Conservation (phyloP, 1,140 invertebrate genomes). For the Pollicipes pollicipes region DNA sequence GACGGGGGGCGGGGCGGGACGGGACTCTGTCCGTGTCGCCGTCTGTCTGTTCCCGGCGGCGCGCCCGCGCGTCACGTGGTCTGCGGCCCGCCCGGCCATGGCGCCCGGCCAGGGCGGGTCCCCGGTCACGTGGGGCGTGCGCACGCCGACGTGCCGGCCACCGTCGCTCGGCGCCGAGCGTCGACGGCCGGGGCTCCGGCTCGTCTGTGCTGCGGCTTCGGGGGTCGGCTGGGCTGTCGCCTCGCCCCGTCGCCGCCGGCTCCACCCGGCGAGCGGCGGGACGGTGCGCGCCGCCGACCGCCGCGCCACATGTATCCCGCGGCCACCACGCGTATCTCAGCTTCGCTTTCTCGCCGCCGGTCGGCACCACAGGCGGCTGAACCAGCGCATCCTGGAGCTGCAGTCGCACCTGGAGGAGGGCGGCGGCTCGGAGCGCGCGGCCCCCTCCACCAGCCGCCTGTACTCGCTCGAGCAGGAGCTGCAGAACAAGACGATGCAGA, state of each 20-base stretch:
- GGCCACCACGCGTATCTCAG: neutral
- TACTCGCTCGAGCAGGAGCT: slow-evolving; percentile 15
- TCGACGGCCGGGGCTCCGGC: too few species aligned
- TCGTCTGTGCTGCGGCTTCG: neutral
- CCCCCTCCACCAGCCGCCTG: slow-evolving; percentile 11
- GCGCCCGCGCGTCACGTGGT: neutral
- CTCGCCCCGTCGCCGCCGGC: neutral
- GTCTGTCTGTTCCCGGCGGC: neutral
- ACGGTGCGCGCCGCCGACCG: too few species aligned
- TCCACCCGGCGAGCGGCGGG: too few species aligned
- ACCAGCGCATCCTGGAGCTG: slow-evolving; percentile 58
- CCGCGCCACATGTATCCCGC: too few species aligned
- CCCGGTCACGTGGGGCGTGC: neutral
- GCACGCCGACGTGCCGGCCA: too few species aligned
- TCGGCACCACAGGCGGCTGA: slow-evolving; percentile 38
- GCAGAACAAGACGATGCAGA: slow-evolving; percentile 16
- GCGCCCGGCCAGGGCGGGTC: neutral
- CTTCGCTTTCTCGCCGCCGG: neutral
- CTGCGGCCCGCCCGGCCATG: neutral
- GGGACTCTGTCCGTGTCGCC: neutral
- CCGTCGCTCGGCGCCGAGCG: too few species aligned
- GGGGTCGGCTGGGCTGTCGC: neutral
- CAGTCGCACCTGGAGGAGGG: slow-evolving; percentile 53
- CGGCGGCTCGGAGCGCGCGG: slow-evolving; percentile 19
- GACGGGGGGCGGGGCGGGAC: too few species aligned